Conservation (phyloP, 2,888 invertebrate species). For the Sminthurides aquaticus region DNA sequence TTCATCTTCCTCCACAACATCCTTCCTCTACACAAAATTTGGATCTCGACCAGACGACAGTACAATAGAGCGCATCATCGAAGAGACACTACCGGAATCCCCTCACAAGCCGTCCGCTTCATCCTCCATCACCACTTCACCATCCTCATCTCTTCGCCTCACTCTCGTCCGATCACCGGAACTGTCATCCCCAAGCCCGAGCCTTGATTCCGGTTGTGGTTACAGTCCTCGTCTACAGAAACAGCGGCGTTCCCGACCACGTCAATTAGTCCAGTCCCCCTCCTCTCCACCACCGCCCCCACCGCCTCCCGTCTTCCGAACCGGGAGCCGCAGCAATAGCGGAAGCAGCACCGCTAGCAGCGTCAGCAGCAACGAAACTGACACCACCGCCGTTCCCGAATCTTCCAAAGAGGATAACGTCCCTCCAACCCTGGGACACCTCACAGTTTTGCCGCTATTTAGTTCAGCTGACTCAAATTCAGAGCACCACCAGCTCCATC, state of each 20-base stretch:
- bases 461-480: neutral
- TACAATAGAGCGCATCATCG: slow-evolving; percentile 6
- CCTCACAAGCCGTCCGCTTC: neutral
- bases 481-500: too few species aligned
- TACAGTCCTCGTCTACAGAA: slow-evolving; percentile 5
- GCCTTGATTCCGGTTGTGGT: neutral
- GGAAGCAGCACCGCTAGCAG: slow-evolving; percentile 1
- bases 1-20: neutral
- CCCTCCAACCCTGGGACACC: neutral
- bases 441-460: neutral
- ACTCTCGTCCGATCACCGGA: neutral
- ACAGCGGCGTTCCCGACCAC: neutral
- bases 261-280: slow-evolving; percentile 12
- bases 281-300: slow-evolving; percentile 19
- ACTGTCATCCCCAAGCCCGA: neutral
- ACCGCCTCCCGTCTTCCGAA: neutral
- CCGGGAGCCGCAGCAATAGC: neutral
- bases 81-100: slow-evolving; percentile 1
- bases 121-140: slow-evolving; percentile 3
- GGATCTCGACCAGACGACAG: neutral
- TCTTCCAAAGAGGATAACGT: neutral
- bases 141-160: neutral
- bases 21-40: neutral
- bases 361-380: neutral
- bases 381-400: neutral